Percentiles rank a stretch among this genome's conserved stretches.
phyloP scores from a whole-genome alignment of 2,888 invertebrate species.

The Tillus elongatus region DNA sequence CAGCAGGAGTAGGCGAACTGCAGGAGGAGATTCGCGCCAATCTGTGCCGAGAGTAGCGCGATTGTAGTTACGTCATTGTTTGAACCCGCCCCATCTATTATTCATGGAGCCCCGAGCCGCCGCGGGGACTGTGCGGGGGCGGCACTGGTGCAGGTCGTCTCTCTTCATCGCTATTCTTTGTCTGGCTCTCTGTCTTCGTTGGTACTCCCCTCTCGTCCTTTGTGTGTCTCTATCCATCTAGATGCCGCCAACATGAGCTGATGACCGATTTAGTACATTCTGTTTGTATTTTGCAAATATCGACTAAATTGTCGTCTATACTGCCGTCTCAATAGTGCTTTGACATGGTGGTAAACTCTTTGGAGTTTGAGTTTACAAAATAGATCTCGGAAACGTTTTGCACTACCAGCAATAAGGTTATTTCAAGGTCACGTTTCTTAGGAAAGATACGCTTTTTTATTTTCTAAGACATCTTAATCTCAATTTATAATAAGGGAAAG shows the following conservation, averaged over 20 bases:
- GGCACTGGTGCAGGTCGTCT: slow-evolving; percentile 14
- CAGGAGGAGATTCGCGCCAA: no score
- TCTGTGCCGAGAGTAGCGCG: slow-evolving; percentile 38
- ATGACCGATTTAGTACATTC: slow-evolving; percentile 23
- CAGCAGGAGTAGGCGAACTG: no score
- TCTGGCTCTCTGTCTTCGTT: neutral
- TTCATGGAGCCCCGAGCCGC: no score
- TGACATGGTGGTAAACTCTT: neutral
- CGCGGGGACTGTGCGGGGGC: slow-evolving; percentile 24
- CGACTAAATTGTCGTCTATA: slow-evolving; percentile 12
- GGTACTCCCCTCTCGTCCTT: neutral
- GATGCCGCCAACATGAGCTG: slow-evolving; percentile 12
- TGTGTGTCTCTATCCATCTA: neutral
- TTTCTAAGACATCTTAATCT: no score
- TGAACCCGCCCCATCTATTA: slow-evolving; percentile 41
- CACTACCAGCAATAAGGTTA: no score
- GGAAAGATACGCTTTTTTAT: no score
- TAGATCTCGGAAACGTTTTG: no score
- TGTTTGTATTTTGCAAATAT: slow-evolving; percentile 22
- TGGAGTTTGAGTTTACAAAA: neutral
- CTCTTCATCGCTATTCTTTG: neutral
- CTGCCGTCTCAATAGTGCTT: neutral
- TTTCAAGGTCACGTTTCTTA: no score
- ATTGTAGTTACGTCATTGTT: slow-evolving; percentile 44
- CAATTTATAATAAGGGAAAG: no score